Base-by-base conservation (phyloP, 1,140 invertebrate species). In the Drosophila nannoptera region DNA sequence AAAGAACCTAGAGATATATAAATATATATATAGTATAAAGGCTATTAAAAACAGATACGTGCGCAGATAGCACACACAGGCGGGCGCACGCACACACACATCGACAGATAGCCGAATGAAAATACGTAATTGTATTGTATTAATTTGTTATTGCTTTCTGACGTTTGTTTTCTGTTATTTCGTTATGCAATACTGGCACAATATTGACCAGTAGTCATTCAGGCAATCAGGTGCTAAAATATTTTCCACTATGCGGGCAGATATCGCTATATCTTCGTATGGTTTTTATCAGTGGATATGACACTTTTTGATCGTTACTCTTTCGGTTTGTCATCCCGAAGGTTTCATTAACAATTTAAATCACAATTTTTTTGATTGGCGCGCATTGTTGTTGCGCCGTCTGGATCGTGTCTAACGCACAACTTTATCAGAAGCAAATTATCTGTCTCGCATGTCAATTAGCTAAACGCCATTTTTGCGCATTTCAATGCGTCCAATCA, bases 21-120 rank as follows among this genome's bases (percentile, higher is more conserved):
- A 65, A 81, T 81, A 81, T 73, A 63, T 65, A 29, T 53, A 38
- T 22, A 22, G 22, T 46, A n/a, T 31, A 62, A 69, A 72, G 54
- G 71, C 67, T 68, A 82, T 74, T 77, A 73, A 77, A 64, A 60
- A 80, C 75, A 82, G 72, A 78, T 83, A 84, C 78, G 78, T 78
- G 77, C 75, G 66, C 60, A 83, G 78, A 83, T 83, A 83, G 68
- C 68, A 49, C 58, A 68, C 73, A 55, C 55, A 53, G 29, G 36
- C 16, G 33, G 16, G 58, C 31, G 12, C 7, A 42, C 40, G 8
- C 36, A 38, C 36, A 38, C 36, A 38, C 8, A 7, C 36, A 11
- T 22, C 22, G 22, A 22, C 22, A 22, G 22, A 22, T 22, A 22
- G 22, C 22, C 4, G 0, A 8, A 43, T 14, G 12, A n/a, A 43